Evolutionary conservation across 2,113 vertebrate species (phyloP).

Genomic region (Monopterus albus): DNA sequence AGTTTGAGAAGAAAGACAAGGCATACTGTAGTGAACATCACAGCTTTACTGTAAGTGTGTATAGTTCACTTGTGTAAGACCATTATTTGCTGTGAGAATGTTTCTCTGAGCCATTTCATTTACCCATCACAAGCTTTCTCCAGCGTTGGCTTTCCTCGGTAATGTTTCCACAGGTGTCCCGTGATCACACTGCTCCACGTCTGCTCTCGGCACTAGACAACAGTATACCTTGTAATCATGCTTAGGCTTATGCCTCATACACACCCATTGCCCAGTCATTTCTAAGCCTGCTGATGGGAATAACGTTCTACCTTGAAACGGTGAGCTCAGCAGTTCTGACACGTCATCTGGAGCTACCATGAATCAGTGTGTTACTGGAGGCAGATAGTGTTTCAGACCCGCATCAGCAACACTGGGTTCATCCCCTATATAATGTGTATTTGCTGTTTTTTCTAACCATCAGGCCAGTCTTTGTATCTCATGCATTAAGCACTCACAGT

Average conservation of each 20-base stretch:
- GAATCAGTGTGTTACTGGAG: background rate
- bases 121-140: background rate
- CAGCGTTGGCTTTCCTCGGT: background rate
- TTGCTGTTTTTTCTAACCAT: no score
- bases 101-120: no score
- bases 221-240: constrained; percentile 13
- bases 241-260: background rate
- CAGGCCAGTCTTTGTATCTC: background rate
- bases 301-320: constrained; percentile 1
- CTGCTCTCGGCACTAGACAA: background rate
- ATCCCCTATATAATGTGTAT: no score
- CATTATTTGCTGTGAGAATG: background rate
- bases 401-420: no score
- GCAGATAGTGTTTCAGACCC: background rate
- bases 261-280: constrained; percentile 9
- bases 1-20: no score
- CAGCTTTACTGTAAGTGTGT: background rate
- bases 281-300: background rate
- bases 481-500: no score
- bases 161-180: background rate
- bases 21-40: background rate
- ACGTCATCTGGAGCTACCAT: background rate
- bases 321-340: constrained; percentile 15
- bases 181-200: background rate
- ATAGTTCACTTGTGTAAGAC: background rate